phyloP scores from a whole-genome alignment of 2,888 invertebrate species.

The Chaetogeoica ovagalla region DNA sequence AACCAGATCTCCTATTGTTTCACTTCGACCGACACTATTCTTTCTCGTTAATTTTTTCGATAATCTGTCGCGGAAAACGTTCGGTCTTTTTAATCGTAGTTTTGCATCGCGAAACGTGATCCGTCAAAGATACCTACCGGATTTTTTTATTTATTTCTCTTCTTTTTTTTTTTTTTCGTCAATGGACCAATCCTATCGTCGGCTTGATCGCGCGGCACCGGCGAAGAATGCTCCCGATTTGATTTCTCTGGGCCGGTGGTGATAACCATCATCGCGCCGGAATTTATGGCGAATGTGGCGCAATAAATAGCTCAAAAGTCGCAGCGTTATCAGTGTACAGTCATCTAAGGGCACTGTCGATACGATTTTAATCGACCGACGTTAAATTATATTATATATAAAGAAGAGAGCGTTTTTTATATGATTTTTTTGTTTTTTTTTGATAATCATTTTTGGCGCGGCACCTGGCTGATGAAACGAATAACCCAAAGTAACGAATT shows the following conservation, averaged over 20 bases:
- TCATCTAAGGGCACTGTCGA: conserved; percentile 7
- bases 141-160: conserved; percentile 35
- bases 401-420: neutral
- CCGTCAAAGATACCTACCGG: conserved; percentile 26
- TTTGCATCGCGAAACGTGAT: conserved; percentile 39
- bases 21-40: conserved; percentile 25
- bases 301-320: conserved; percentile 40
- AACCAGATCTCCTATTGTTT: conserved; percentile 27
- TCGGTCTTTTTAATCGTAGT: conserved; percentile 45
- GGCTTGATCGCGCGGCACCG: conserved; percentile 27
- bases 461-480: neutral
- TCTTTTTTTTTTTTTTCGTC: conserved; percentile 37
- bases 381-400: neutral
- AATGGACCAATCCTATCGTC: conserved; percentile 40
- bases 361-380: conserved; percentile 34
- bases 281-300: conserved; percentile 38
- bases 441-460: conserved; percentile 3
- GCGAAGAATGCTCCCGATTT: conserved; percentile 48
- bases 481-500: neutral
- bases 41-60: conserved; percentile 44
- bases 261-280: conserved; percentile 35
- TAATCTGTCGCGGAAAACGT: conserved; percentile 35
- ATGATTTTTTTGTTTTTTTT: neutral
- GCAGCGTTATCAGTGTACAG: neutral
- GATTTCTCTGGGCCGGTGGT: conserved; percentile 9